These are phyloP conservation scores for Rhea americana DNA, from an alignment of 2,113 vertebrate genomes.

Conservation along the genomic window DNA sequence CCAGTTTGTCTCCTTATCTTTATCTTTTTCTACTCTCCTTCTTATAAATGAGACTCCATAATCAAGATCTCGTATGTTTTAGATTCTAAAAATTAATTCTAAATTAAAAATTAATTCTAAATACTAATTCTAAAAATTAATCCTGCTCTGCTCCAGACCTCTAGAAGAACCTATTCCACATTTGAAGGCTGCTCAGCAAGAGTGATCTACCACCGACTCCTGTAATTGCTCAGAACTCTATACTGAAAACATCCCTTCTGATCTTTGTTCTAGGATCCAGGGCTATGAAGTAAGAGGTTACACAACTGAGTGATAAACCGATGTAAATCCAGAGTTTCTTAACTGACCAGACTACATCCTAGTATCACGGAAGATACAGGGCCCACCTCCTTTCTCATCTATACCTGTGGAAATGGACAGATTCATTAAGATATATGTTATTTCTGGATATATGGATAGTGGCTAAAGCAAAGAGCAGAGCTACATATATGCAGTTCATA, in stretches of 20 bases:
- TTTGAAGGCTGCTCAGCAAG: fast-evolving
- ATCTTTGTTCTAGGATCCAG: not conserved
- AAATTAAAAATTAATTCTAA: too few relatives aligned
- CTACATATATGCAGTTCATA: fast-evolving
- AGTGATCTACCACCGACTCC: not conserved
- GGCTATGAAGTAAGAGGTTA: fast-evolving
- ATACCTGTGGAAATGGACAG: not conserved
- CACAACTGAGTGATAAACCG: fast-evolving
- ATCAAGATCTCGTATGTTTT: not conserved
- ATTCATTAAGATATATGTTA: fast-evolving
- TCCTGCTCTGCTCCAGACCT: not conserved
- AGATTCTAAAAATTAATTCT: not conserved
- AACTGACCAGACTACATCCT: not conserved
- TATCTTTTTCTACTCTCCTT: not conserved
- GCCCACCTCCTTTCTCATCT: not conserved
- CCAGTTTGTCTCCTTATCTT: not conserved
- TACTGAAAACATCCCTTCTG: not conserved
- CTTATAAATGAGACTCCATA: not conserved
- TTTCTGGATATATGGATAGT: fast-evolving
- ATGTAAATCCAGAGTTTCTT: fast-evolving
- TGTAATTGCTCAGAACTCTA: not conserved
- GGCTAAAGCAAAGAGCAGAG: not conserved
- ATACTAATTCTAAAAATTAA: not conserved
- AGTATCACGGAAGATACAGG: not conserved
- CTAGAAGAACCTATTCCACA: not conserved